A percentile compares a stretch with the other conserved stretches of the same genome.
These are phyloP conservation scores for Gymnocephalus cernua DNA, from an alignment of 2,113 vertebrate species.

Conservation along the genomic window DNA sequence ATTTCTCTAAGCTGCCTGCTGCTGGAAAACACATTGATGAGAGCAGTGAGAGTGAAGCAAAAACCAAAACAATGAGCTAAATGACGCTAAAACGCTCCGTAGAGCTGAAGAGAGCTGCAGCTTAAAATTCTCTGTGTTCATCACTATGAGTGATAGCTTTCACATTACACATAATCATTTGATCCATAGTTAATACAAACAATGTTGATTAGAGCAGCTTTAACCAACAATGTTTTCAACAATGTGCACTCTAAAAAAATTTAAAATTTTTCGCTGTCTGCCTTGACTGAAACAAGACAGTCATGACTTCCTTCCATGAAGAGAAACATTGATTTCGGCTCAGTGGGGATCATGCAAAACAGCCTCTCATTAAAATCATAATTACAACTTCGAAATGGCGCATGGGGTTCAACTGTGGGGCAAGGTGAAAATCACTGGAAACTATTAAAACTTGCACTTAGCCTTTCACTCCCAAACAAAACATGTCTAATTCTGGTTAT, in stretches of 20 bases:
- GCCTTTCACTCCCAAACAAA: conserved; percentile 30
- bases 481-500: neutral
- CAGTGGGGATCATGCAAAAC: conserved; percentile 62
- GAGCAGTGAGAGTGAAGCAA: neutral
- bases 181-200: neutral
- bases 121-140: neutral
- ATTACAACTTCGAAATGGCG: conserved; percentile 57
- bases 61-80: neutral
- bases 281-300: conserved; percentile 9
- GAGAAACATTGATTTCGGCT: conserved; percentile 60
- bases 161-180: neutral
- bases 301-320: conserved; percentile 45
- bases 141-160: neutral
- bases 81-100: neutral
- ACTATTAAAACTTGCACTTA: conserved; percentile 42
- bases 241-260: neutral
- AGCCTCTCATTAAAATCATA: conserved; percentile 65
- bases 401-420: conserved; percentile 44
- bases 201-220: neutral
- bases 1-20: neutral
- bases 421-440: conserved; percentile 38
- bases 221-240: neutral
- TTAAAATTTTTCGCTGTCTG: neutral
- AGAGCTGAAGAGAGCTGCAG: neutral
- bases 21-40: neutral